A percentile compares a stretch with the other conserved stretches of the same genome.
Evolutionary conservation across 2,797 vertebrate species (phyloP).

Genomic region (Aerospiza tachiro): DNA sequence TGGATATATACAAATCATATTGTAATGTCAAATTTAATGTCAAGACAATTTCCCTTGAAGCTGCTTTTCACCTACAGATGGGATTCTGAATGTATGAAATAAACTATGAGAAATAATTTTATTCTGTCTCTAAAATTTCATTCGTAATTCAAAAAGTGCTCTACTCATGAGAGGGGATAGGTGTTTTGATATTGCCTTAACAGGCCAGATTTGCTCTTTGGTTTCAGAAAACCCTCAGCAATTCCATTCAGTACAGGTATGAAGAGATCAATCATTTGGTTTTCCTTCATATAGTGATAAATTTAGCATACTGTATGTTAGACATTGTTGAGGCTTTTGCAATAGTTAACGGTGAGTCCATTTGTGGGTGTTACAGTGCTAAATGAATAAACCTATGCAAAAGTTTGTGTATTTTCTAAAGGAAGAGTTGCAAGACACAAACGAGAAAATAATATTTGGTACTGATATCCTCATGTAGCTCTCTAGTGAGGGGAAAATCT

Average conservation of each 20-base stretch:
- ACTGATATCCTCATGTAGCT: neutral
- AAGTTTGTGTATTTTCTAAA: neutral
- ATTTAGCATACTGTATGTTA: neutral
- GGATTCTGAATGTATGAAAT: neutral
- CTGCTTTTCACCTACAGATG: neutral
- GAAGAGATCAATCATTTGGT: neutral
- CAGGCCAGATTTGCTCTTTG: neutral
- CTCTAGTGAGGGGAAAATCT: neutral
- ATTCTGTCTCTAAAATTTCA: neutral
- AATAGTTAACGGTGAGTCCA: neutral
- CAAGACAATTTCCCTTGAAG: neutral
- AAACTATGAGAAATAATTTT: neutral
- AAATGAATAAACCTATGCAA: neutral
- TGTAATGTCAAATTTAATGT: neutral
- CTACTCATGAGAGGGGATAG: fast-evolving
- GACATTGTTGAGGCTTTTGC: neutral
- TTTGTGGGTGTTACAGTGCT: neutral
- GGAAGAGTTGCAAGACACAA: neutral
- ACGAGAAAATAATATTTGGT: neutral
- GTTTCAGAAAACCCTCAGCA: neutral
- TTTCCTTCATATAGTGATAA: neutral
- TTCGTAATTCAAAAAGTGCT: neutral
- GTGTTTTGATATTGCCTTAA: neutral
- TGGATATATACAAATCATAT: neutral
- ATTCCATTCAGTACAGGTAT: neutral